A percentile compares a stretch with the other conserved stretches of the same genome.
Evolutionary conservation across 2,113 vertebrate genomes (phyloP).

Genomic region (Centropus bengalensis): DNA sequence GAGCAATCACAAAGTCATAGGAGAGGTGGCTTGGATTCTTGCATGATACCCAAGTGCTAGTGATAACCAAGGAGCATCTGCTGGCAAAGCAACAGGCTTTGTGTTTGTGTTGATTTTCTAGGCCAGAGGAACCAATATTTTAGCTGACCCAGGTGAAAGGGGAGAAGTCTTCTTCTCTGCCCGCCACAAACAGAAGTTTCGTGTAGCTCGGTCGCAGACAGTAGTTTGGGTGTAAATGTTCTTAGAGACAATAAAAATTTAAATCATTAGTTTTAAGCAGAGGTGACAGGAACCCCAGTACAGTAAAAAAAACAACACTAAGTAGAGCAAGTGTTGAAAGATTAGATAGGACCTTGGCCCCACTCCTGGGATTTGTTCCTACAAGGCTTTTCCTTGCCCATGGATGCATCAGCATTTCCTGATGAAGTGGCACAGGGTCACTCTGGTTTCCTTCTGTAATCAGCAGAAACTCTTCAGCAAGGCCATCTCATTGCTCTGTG

Average conservation of each 20-base stretch:
- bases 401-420: conserved; percentile 28
- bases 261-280: not conserved
- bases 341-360: conserved; percentile 51
- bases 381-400: conserved; percentile 1
- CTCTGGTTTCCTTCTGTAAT: conserved; percentile 39
- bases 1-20: not conserved
- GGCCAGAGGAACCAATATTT: not conserved
- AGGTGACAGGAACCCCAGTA: not conserved
- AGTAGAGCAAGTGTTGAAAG: conserved; percentile 41
- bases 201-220: not conserved
- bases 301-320: conserved; percentile 30
- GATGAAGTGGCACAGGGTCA: not conserved
- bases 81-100: not conserved
- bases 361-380: conserved; percentile 26
- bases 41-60: not conserved
- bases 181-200: not conserved
- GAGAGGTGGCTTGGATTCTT: not conserved
- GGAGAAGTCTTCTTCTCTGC: not conserved
- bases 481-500: not conserved
- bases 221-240: conserved; percentile 9
- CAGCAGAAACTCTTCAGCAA: conserved; percentile 6
- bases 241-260: conserved; percentile 19
- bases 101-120: not conserved
- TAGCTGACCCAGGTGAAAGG: not conserved
- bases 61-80: not conserved